These are phyloP conservation scores for Camelus dromedarius DNA, from an alignment of 2,113 vertebrate genomes.

Conservation along the genomic window DNA sequence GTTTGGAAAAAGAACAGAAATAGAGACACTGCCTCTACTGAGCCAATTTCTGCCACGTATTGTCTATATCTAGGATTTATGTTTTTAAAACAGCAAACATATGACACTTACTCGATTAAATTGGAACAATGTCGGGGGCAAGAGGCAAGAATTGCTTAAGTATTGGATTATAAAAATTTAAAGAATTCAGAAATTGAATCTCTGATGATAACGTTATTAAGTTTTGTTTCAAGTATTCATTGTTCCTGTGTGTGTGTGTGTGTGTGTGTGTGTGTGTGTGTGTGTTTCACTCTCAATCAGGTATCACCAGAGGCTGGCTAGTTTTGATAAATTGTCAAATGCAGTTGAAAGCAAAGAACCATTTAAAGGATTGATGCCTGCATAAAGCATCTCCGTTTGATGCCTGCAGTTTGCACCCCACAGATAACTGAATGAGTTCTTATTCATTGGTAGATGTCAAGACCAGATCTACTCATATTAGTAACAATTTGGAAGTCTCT, in stretches of 20 bases:
- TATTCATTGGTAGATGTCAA: neutral
- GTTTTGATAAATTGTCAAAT: slow-evolving; percentile 61
- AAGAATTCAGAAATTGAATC: slow-evolving; percentile 12
- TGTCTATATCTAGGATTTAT: slow-evolving; percentile 42
- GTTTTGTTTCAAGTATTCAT: slow-evolving; percentile 32
- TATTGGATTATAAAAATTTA: slow-evolving; percentile 39
- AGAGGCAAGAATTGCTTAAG: slow-evolving; percentile 2
- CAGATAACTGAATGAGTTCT: slow-evolving; percentile 34
- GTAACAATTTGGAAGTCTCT: slow-evolving; percentile 61
- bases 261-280: neutral
- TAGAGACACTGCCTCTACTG: neutral
- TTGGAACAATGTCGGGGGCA: neutral
- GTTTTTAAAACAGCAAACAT: slow-evolving; percentile 52
- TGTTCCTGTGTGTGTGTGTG: neutral
- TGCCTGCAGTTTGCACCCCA: slow-evolving; percentile 14
- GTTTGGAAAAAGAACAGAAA: slow-evolving; percentile 19
- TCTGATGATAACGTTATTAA: slow-evolving; percentile 11
- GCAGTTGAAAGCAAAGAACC: slow-evolving; percentile 32
- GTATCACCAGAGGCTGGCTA: neutral
- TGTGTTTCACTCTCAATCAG: neutral
- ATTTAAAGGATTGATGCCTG: slow-evolving; percentile 32
- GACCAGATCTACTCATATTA: neutral
- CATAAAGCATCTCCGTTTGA: slow-evolving; percentile 48
- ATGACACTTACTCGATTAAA: slow-evolving; percentile 20
- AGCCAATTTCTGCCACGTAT: slow-evolving; percentile 2